Base-by-base conservation (phyloP, 2,113 vertebrate species). In the Corvus moneduloides region DNA sequence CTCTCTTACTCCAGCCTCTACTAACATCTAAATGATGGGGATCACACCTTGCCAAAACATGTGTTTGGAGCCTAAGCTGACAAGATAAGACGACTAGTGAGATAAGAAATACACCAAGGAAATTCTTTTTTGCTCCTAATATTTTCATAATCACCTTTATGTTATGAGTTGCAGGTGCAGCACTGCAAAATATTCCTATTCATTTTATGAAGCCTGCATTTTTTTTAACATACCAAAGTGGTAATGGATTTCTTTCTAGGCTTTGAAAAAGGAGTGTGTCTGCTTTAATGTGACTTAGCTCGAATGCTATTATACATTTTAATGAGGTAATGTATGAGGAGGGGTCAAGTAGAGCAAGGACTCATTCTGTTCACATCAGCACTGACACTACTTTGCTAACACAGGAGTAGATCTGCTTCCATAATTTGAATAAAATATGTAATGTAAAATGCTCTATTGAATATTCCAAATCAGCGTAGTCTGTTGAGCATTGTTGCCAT, bases 401-500 rank as follows among this genome's bases (percentile, higher is more conserved):
- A 79, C 24, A 79, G 91, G 86, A 89, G 58, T 68, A 82, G 90
- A 90, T 94, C 72, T 35, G 32, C 77, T 92, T 78, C 79, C 37
- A 10, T 76, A 87, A 92, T 97, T 97, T 95, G 91, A 96, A 89
- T 94, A 96, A 96, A 97, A 93, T 89, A 91, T 84, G 84, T 87
- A 87, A 87, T 37, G 37, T 89, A 95, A 96, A 93, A 87, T 88
- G 90, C 84, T 84, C 66, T 76, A 91, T 94, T 95, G 89, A 94
- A 81, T 94, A 93, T 92, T 92, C 62, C 49, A 86, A 92, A 84
- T 89, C 90, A 95, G 94, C 20, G 37, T 68, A 96, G 83, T 92
- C 87, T 97, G 93, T 78, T 95, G 93, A 97, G 87, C 64, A 86
- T 56, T 0, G 97, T 98, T 98, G 95, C 97, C 91, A 97, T 98